Base-by-base conservation (phyloP, 2,888 invertebrate species). In the Leucophenga montana region DNA sequence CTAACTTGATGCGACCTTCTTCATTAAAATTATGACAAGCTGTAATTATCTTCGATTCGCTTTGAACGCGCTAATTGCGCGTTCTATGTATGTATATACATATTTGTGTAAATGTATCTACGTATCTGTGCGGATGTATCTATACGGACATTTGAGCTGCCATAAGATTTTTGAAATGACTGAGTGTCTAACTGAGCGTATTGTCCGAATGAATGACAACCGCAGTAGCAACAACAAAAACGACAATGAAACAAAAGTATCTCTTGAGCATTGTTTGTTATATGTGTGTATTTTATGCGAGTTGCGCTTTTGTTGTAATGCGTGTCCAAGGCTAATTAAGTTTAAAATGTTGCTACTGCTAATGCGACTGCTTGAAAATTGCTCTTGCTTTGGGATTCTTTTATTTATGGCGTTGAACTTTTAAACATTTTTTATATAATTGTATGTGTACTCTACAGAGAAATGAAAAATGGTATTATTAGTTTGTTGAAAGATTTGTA, bases 21-120 rank as follows among this genome's bases (percentile, higher is more conserved):
- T 84, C 81, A 82, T 84, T 82, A 84, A 84, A 82, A 80, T 81
- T 82, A 84, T 82, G 81, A 82, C 84, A 82, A 84, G 84, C 83
- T 78, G 81, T 82, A 82, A 82, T 82, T 82, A 82, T 84, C 81
- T 84, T 81, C 84, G 81, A 82, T 84, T 82, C 84, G 81, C 81
- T 83, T 83, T 83, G 78, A 78, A 78, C 78, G 82, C 78, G 79
- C 78, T 83, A 83, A 84, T 84, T 84, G 83, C 84, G 83, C 77
- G 79, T 70, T 16, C 14, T 50, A 13, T 18, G 16, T 50, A 16
- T 18, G 50, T 50, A 8, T 11, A 1, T 39, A 8, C 9, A 1
- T 20, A 20, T 18, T 14, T 11, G 20, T 14, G 53, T 53, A 53
- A 16, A 53, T 20, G 56, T 56, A 56, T 22, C 14, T 56, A 27